A percentile compares a stretch with the other conserved stretches of the same genome.
phyloP scores from a whole-genome alignment of 2,888 invertebrate species.

The Catocala nupta region DNA sequence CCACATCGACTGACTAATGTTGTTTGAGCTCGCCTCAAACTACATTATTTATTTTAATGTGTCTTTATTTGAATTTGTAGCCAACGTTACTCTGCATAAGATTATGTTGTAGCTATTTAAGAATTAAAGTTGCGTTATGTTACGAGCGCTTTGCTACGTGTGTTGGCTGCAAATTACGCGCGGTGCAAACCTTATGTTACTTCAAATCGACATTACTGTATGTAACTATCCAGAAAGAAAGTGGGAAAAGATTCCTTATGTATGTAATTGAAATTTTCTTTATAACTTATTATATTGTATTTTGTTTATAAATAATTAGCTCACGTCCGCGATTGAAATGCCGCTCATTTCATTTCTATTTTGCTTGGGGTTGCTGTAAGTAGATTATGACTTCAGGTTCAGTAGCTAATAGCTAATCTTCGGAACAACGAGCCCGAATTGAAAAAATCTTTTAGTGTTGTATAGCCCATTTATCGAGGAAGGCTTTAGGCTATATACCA shows the following conservation, averaged over 20 bases:
- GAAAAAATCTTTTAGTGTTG: too few species aligned
- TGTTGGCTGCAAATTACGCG: constrained; percentile 32
- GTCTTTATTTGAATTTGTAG: constrained; percentile 60
- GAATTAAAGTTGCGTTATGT: constrained; percentile 50
- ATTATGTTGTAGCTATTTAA: constrained; percentile 49
- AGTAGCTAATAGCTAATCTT: too few species aligned
- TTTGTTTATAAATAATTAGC: too few species aligned
- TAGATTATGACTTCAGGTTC: too few species aligned
- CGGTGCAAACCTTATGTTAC: constrained; percentile 24
- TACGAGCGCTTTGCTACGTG: constrained; percentile 45
- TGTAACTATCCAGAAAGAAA: constrained; percentile 6
- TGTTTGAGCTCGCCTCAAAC: constrained; percentile 60
- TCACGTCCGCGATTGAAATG: too few species aligned
- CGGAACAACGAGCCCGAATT: too few species aligned
- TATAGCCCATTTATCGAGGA: too few species aligned
- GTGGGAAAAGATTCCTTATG: not conserved
- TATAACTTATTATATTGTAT: too few species aligned
- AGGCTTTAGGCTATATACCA: too few species aligned
- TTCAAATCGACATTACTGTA: constrained; percentile 9
- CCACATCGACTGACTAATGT: constrained; percentile 56
- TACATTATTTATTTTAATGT: constrained; percentile 62
- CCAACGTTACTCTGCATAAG: constrained; percentile 44
- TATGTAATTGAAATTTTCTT: not conserved
- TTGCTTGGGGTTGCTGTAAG: too few species aligned
- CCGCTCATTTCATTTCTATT: too few species aligned